phyloP scores from a whole-genome alignment of 2,113 vertebrate species.

The Electrona antarctica region DNA sequence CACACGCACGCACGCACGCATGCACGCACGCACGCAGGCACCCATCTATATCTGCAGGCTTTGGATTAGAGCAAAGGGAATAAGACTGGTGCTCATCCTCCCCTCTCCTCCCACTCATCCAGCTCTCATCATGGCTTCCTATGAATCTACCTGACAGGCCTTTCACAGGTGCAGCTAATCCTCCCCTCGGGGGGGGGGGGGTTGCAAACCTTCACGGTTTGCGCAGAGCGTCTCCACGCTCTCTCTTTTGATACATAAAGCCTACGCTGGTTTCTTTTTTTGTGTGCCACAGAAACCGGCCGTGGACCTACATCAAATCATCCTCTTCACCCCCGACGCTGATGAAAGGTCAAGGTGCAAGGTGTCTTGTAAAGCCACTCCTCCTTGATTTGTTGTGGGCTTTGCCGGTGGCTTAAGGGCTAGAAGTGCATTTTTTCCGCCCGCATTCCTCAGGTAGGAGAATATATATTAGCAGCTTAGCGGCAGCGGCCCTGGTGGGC shows the following conservation, averaged over 20 bases:
- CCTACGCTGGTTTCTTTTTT: neutral
- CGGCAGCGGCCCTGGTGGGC: neutral
- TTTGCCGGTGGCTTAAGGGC: neutral
- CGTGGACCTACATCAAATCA: slow-evolving; percentile 3
- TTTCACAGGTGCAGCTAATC: slow-evolving; percentile 65
- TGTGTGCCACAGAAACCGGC: neutral
- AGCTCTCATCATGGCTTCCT: slow-evolving; percentile 50
- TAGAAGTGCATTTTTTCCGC: neutral
- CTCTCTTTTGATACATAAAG: neutral
- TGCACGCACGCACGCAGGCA: neutral
- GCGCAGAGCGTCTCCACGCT: slow-evolving; percentile 5
- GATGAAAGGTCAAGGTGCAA: slow-evolving; percentile 13
- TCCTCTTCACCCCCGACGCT: neutral
- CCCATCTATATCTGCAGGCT: slow-evolving; percentile 74
- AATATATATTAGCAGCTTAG: neutral
- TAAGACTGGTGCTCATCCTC: slow-evolving; percentile 1
- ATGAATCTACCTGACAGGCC: slow-evolving; percentile 67
- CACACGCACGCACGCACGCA: neutral
- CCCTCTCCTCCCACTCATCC: slow-evolving; percentile 55
- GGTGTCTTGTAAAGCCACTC: neutral
- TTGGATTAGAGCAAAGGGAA: slow-evolving; percentile 75
- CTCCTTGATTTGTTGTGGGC: slow-evolving; percentile 2
- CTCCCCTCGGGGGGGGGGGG: slow-evolving; percentile 15
- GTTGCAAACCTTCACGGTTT: neutral
- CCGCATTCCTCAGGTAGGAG: neutral